A percentile compares a stretch with the other conserved stretches of the same genome.
Conservation (phyloP, 92 coral and sea anemone genomes). For the Anthopleura xanthogrammica region DNA sequence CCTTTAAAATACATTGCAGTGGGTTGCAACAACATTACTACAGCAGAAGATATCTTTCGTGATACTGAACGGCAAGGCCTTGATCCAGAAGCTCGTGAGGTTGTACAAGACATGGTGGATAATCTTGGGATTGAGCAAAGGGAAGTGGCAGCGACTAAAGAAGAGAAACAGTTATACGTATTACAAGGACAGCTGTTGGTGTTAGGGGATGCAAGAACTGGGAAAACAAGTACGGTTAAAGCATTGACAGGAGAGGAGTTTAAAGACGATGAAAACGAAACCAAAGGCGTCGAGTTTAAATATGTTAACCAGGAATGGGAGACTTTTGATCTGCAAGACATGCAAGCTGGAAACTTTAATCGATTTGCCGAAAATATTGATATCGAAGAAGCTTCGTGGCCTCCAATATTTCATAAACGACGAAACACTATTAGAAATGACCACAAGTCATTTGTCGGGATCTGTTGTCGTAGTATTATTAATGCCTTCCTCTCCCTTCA, state of each 20-base stretch:
- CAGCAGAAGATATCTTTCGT: not conserved
- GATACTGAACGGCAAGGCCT: not conserved
- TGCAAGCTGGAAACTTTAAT: constrained; percentile 25
- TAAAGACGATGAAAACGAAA: constrained; percentile 25
- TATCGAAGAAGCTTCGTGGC: too few relatives aligned
- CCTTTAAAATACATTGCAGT: not conserved
- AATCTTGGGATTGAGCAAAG: constrained; percentile 6
- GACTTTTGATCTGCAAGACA: constrained; percentile 13
- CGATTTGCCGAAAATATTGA: constrained; percentile 11
- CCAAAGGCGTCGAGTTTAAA: constrained; percentile 32
- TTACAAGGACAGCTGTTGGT: constrained; percentile 43
- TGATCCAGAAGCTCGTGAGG: constrained; percentile 27
- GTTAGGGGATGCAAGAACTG: constrained; percentile 47
- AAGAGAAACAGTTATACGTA: constrained; percentile 17
- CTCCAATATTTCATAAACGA: constrained; percentile 22
- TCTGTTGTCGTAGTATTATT: not conserved
- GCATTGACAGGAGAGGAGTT: constrained; percentile 32
- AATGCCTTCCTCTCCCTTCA: too few relatives aligned
- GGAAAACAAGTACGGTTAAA: constrained; percentile 54
- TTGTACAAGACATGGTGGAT: constrained; percentile 30
- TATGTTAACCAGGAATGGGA: constrained; percentile 36
- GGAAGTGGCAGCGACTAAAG: too few relatives aligned
- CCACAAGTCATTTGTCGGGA: too few relatives aligned
- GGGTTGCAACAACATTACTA: not conserved
- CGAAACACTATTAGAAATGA: not conserved